Conservation (phyloP, 2,888 invertebrate genomes). For the Calliphora vomitoria region DNA sequence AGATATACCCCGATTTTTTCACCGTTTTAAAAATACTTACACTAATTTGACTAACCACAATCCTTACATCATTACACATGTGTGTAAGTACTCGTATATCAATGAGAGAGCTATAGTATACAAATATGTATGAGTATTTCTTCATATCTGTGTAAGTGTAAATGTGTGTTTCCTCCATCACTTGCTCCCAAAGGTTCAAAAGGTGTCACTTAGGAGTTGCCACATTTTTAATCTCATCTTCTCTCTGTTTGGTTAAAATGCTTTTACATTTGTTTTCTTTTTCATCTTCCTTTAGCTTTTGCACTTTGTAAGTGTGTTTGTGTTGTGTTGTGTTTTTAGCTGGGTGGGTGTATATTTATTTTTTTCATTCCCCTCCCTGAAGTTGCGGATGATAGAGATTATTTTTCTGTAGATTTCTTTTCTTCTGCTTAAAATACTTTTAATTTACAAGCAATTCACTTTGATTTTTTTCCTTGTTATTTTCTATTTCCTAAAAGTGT, state of each 20-base stretch:
- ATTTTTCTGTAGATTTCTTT: conserved; percentile 54
- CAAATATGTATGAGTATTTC: not conserved
- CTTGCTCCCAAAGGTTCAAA: conserved; percentile 45
- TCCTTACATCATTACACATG: not conserved
- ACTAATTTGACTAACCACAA: not conserved
- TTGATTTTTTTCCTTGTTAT: conserved; percentile 64
- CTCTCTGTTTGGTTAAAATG: conserved; percentile 60
- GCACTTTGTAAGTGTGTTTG: not conserved
- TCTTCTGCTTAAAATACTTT: conserved; percentile 65
- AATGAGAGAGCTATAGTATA: not conserved
- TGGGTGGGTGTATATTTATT: conserved; percentile 27
- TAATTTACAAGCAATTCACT: conserved; percentile 75
- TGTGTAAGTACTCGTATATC: not conserved
- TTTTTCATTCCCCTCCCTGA: not conserved
- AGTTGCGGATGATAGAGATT: conserved; percentile 23
- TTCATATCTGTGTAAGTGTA: not conserved
- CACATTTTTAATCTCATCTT: conserved; percentile 66
- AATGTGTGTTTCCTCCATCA: conserved; percentile 17
- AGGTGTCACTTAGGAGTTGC: conserved; percentile 72
- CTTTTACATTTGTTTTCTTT: conserved; percentile 45
- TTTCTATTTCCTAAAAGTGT: conserved; percentile 40
- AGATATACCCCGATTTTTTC: too few relatives aligned
- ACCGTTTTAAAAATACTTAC: too few relatives aligned
- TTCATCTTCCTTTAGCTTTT: not conserved
- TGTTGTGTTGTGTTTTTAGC: not conserved